These are phyloP conservation scores for Sebastes fasciatus DNA, from an alignment of 2,113 vertebrate species.

Conservation along the genomic window DNA sequence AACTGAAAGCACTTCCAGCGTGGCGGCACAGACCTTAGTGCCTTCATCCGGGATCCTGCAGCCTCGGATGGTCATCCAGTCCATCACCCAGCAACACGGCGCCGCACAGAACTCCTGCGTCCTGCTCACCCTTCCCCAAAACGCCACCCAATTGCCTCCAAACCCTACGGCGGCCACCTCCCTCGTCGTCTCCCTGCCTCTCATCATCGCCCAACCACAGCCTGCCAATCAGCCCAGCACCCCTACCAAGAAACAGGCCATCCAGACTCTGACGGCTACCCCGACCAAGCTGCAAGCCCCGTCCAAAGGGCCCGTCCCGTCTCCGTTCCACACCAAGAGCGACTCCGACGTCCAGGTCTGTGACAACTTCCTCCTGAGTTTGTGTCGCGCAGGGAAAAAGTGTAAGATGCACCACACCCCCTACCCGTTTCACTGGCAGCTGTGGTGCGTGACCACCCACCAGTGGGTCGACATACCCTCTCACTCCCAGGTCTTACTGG, in stretches of 20 bases:
- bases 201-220: slow-evolving; percentile 42
- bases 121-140: slow-evolving; percentile 22
- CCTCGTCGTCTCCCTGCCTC: slow-evolving; percentile 23
- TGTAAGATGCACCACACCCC: slow-evolving; percentile 75
- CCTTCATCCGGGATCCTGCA: neutral
- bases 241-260: neutral
- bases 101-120: neutral
- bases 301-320: accelerated
- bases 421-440: slow-evolving; percentile 77
- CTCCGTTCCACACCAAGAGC: slow-evolving; percentile 48
- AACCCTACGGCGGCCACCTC: neutral
- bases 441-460: slow-evolving; percentile 10
- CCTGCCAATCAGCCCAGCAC: neutral
- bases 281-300: neutral
- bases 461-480: slow-evolving; percentile 58
- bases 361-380: slow-evolving; percentile 60
- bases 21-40: neutral
- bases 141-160: neutral
- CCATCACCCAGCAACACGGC: neutral
- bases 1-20: neutral
- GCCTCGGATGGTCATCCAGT: slow-evolving; percentile 19
- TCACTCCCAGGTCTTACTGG: slow-evolving; percentile 56
- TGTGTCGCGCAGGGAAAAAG: slow-evolving; percentile 3
- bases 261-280: neutral
- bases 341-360: slow-evolving; percentile 60